Percentiles rank a stretch among this genome's conserved stretches.
These are phyloP conservation scores for Drosophila tristis DNA, from an alignment of 1,140 invertebrate species.

Conservation along the genomic window DNA sequence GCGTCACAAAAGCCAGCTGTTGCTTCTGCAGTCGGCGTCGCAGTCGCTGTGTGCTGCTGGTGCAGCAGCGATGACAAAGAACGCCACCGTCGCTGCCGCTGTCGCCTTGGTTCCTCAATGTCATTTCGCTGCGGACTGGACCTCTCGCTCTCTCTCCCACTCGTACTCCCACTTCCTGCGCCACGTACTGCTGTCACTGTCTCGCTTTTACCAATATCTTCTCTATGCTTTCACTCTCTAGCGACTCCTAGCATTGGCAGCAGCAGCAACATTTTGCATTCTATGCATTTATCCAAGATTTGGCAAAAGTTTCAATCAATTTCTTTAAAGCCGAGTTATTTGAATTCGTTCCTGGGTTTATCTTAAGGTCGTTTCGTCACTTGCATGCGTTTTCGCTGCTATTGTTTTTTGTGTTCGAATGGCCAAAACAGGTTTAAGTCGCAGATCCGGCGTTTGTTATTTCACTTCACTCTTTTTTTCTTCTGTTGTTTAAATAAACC, in stretches of 20 bases:
- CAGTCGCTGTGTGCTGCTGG: conserved; percentile 22
- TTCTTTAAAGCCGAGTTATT: conserved; percentile 22
- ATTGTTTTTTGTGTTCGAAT: conserved; percentile 44
- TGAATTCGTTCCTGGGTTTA: conserved; percentile 31
- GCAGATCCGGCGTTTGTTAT: conserved; percentile 55
- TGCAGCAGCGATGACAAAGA: conserved; percentile 54
- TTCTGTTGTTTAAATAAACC: conserved; percentile 16
- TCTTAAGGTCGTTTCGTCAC: conserved; percentile 76
- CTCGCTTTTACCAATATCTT: conserved; percentile 3
- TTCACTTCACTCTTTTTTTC: conserved; percentile 27
- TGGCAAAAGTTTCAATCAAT: neutral
- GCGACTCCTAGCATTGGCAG: too few relatives aligned
- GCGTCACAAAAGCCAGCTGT: conserved; percentile 27
- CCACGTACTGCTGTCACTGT: conserved; percentile 32
- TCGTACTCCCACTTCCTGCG: conserved; percentile 30
- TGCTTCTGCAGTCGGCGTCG: conserved; percentile 18
- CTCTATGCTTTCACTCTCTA: neutral
- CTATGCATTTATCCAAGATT: conserved; percentile 6
- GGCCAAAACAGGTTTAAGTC: conserved; percentile 64
- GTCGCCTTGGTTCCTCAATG: conserved; percentile 29
- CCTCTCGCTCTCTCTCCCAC: conserved; percentile 8
- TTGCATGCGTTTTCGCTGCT: conserved; percentile 60
- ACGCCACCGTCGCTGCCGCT: conserved; percentile 26
- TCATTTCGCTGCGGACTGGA: conserved; percentile 24
- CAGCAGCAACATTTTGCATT: conserved; percentile 8